phyloP scores from a whole-genome alignment of 2,888 invertebrate species.

The Cosmopolites sordidus region DNA sequence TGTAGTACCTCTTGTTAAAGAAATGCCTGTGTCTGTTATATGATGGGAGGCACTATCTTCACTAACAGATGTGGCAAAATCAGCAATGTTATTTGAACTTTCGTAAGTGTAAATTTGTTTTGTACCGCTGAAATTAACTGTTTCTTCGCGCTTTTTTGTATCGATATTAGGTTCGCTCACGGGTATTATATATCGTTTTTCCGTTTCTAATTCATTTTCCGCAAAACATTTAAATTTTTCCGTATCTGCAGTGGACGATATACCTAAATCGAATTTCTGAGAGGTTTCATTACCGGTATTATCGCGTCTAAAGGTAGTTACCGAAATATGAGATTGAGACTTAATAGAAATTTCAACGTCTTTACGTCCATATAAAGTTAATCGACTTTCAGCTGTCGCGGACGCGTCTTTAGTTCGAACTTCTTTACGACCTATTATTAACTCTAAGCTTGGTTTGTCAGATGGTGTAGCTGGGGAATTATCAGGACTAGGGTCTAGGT shows the following conservation, averaged over 20 bases:
- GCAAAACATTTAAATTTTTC: constrained; percentile 36
- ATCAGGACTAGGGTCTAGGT: constrained; percentile 39
- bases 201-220: constrained; percentile 32
- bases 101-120: constrained; percentile 53
- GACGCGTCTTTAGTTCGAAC: constrained; percentile 52
- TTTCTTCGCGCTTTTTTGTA: constrained; percentile 50
- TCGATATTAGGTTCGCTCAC: constrained; percentile 37
- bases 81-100: constrained; percentile 33
- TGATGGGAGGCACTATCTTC: constrained; percentile 53
- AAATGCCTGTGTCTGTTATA: constrained; percentile 55
- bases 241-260: constrained; percentile 48
- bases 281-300: constrained; percentile 48
- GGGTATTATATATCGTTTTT: constrained; percentile 46
- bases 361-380: constrained; percentile 52
- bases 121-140: constrained; percentile 52
- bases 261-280: constrained; percentile 50
- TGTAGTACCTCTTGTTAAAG: constrained; percentile 51
- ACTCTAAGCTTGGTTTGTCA: constrained; percentile 47
- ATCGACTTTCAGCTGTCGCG: constrained; percentile 52
- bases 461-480: constrained; percentile 28
- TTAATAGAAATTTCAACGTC: constrained; percentile 55
- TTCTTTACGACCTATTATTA: constrained; percentile 54
- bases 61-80: constrained; percentile 46
- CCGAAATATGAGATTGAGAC: constrained; percentile 53
- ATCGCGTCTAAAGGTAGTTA: constrained; percentile 48